These are phyloP conservation scores for Rhynchophorus ferrugineus DNA, from an alignment of 1,140 invertebrate species.

Conservation along the genomic window DNA sequence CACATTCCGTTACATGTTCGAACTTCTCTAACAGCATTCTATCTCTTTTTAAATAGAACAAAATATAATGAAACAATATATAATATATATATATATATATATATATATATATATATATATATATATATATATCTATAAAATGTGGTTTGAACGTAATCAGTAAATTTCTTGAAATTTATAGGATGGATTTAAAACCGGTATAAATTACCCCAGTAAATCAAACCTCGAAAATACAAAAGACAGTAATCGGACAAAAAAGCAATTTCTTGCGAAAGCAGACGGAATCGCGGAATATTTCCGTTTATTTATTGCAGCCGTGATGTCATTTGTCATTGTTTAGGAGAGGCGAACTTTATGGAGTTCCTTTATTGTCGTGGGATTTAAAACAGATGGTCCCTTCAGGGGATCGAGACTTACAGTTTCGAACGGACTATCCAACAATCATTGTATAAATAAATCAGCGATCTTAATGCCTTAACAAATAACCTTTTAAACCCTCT, in stretches of 20 bases:
- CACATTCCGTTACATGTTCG: no score
- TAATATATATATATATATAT: no score
- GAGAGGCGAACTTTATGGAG: not conserved
- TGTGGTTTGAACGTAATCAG: no score
- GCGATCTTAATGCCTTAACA: not conserved
- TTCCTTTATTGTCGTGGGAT: not conserved
- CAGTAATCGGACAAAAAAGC: not conserved
- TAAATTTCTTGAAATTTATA: no score
- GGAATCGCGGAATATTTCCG: slow-evolving; percentile 1
- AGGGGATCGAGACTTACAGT: not conserved
- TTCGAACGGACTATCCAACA: not conserved
- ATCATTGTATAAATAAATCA: not conserved
- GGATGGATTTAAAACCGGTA: not conserved
- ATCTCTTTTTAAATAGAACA: no score
- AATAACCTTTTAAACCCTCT: no score
- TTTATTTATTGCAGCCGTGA: slow-evolving; percentile 3
- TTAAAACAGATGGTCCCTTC: not conserved
- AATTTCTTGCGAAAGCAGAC: slow-evolving; percentile 1
- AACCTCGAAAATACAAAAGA: not conserved
- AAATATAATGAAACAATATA: no score
- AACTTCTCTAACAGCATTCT: no score
- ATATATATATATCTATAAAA: no score
- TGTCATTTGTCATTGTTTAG: slow-evolving; percentile 7
- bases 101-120: no score
- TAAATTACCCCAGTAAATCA: slow-evolving; percentile 2